Base-by-base conservation (phyloP, 2,113 vertebrate genomes). In the Bos indicus region DNA sequence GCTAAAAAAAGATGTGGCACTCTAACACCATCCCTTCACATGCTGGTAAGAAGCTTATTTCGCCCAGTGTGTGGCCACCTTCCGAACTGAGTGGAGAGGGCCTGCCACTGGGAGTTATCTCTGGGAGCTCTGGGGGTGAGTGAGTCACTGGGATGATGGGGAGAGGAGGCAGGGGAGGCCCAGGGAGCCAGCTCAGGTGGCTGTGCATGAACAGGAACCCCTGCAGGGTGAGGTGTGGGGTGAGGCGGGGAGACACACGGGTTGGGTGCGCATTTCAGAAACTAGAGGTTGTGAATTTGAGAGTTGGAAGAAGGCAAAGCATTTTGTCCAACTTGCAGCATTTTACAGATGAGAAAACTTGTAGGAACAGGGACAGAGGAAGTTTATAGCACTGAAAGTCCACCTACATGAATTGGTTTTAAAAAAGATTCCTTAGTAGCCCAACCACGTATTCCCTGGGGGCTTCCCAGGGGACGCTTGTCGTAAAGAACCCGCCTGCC, bases 31-130 rank as follows among this genome's bases (percentile, higher is more conserved):
- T 98, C 98, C 98, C 95, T 98, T 97, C 98, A 98, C 98, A 96
- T 97, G 98, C 98, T 98, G 98, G 96, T 99, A 99, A 99, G 98
- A 98, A 98, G 98, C 98, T 99, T 99, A 98, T 98, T 99, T 98
- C 98, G 98, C 98, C 89, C 98, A 99, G 99, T 96, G 16, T 98
- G 98, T 97, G 95, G 97, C 95, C 98, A 98, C 98, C 98, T 99
- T 98, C 98, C 98, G 98, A 99, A 97, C 97, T 84, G 84, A 95
- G 97, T 98, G 60, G 93, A 98, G 97, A 98, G 97, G 98, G 97
- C 96, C 26, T 98, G 97, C 97, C 36, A 48, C 97, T 98, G 97
- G 92, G 98, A 98, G 98, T 99, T 98, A 98, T 98, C 96, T 98
- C 95, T 83, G 97, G 96, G 98, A 97, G 57, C 16, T 80, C 95